Evolutionary conservation across 2,113 vertebrate species (phyloP), one percentile per base, ranked within the genome.

Genomic region (Motacilla alba): DNA sequence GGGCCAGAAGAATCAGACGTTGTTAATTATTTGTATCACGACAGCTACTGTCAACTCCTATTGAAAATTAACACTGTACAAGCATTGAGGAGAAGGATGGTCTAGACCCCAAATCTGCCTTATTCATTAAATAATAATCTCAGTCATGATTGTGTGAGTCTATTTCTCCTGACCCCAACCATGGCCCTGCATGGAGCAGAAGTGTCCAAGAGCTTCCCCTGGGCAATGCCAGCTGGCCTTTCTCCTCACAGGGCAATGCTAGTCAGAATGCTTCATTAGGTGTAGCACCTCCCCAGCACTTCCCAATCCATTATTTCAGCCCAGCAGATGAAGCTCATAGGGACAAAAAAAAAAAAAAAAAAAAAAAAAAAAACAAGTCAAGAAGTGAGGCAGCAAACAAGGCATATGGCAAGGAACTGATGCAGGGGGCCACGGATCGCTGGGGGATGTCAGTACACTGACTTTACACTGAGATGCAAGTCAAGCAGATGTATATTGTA

Each of bases 401-500:
- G 10, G 18, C 1, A 0, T 44, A 16, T 16, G 44, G 28, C 46
- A 80, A 86, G 64, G 10, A 72, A 30, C 14, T 6, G 43, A 17
- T 41, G 28, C 6, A 15, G 2, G 2, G 39, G 31, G 59, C 47
- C 67, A 28, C 0, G 0, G 79, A 20, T 39, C 1, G 0, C 24
- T 31, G 33, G 8, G 68, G 12, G 17, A 59, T 30, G 23, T 30
- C 22, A 35, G 17, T 11, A 27, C 22, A 44, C 12, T 49, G 43
- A 46, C 47, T 83, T 86, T 13, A 72, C 10, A 10, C 19, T 22
- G 49, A 72, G 20, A 58, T 37, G 28, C 19, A 73, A 55, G 49
- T 55, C 68, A 46, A 59, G 53, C 5, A 13, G 20, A 56, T 26
- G 7, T 2, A 20, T 31, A 23, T 7, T 33, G n/a, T 39, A 83